Base-by-base conservation (phyloP, 2,888 invertebrate genomes). In the Tipula lateralis region DNA sequence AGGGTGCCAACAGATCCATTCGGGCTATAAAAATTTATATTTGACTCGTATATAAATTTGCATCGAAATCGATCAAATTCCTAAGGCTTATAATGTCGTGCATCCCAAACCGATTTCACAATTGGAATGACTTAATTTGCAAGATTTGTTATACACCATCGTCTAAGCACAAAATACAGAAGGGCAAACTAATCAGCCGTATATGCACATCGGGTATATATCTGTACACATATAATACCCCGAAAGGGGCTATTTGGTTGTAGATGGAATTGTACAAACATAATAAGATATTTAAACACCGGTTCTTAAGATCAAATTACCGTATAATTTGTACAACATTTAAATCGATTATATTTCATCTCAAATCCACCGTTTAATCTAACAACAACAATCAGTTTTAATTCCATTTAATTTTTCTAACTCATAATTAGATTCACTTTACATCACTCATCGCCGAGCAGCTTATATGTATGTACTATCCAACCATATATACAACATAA, bases 351-450 rank as follows among this genome's bases (percentile, higher is more conserved):
- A 66, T 24, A 44, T 16, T 66, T 66, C 66, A 66, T 66, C 66
- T 66, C 24, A 66, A 66, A 66, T 66, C 19, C 66, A 66, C 66
- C 66, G 24, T 66, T 66, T 66, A 66, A 66, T 66, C 24, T 66
- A 66, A 66, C 66, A 66, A 66, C 66, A 66, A 66, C 24, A 66
- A 66, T 66, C 66, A 66, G 7, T 66, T 24, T 66, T 66, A 66
- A 66, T 66, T 19, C 66, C 66, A 66, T 66, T 66, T 66, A 66
- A 66, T 66, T 66, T 66, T 66, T 66, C 66, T 66, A 66, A 66
- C 66, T 66, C 66, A 66, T 66, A 66, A 66, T 66, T 66, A 66
- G 66, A 66, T 66, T 66, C 66, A 66, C 66, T 66, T 66, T 66
- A 66, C 66, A 66, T 66, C 66, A 66, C 24, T 66, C 66, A 66